These are phyloP conservation scores for Ceyx erithaca DNA, from an alignment of 2,797 vertebrate genomes.

Conservation along the genomic window DNA sequence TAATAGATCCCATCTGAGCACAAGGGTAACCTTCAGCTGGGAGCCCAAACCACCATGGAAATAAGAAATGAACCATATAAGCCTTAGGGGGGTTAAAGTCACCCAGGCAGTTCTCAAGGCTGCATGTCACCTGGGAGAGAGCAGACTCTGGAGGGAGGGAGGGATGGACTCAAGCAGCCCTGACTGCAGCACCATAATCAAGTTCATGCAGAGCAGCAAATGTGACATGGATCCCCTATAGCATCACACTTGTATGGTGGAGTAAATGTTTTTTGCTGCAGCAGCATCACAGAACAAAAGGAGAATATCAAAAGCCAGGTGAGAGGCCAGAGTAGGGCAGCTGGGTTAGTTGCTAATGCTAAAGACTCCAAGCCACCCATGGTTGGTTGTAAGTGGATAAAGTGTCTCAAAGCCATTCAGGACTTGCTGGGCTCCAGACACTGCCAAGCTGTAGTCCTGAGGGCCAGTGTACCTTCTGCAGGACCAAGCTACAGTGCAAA, in stretches of 20 bases:
- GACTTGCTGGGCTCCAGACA: background rate
- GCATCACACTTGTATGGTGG: no score
- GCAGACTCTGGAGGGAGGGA: background rate
- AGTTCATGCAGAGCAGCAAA: background rate
- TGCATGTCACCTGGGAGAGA: background rate
- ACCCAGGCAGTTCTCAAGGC: background rate
- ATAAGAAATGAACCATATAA: background rate
- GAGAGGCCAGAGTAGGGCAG: background rate
- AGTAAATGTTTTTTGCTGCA: background rate
- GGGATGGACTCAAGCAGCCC: background rate
- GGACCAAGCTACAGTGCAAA: background rate
- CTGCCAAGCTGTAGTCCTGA: background rate
- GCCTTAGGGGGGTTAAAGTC: background rate
- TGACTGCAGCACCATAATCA: background rate
- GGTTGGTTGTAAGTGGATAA: background rate
- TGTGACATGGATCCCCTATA: no score
- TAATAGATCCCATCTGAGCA: background rate
- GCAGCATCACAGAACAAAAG: background rate
- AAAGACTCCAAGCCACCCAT: background rate
- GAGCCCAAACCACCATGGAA: background rate
- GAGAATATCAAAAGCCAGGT: background rate
- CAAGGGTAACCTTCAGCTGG: background rate
- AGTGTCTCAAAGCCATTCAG: accelerated
- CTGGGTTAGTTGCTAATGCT: background rate
- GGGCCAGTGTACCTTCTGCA: background rate